phyloP scores from a whole-genome alignment of 2,113 vertebrate species.

The Entelurus aequoreus region DNA sequence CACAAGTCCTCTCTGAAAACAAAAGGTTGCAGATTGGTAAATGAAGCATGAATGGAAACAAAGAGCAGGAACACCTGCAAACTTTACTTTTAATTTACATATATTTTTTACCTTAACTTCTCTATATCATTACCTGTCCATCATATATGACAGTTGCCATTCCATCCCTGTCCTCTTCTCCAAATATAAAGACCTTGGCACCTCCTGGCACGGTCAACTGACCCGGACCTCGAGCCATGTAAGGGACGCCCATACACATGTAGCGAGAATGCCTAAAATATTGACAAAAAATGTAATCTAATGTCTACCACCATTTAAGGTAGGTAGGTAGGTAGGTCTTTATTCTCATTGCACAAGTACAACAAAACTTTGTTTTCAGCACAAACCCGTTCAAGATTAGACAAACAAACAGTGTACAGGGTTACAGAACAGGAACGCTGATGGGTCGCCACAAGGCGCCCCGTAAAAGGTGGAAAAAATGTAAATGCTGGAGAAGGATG shows the following conservation, averaged over 20 bases:
- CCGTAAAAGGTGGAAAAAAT: too few species aligned
- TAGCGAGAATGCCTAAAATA: slow-evolving; percentile 60
- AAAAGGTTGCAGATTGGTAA: slow-evolving; percentile 9
- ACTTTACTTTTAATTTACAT: neutral
- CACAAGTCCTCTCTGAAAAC: slow-evolving; percentile 75
- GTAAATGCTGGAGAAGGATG: too few species aligned
- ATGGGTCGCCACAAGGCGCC: too few species aligned
- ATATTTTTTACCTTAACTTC: neutral
- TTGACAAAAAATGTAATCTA: neutral
- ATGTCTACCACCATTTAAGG: too few species aligned
- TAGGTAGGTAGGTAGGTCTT: too few species aligned
- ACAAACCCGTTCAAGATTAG: too few species aligned
- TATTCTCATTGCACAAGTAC: too few species aligned
- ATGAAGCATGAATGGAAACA: neutral
- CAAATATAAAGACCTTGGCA: slow-evolving; percentile 71
- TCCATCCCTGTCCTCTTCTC: slow-evolving; percentile 52
- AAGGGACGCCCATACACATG: too few species aligned
- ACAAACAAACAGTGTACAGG: too few species aligned
- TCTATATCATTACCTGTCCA: slow-evolving; percentile 64
- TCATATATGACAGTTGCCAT: slow-evolving; percentile 65
- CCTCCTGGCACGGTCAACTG: slow-evolving; percentile 54
- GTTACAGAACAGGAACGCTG: too few species aligned
- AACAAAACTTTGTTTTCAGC: too few species aligned
- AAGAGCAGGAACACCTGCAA: too few species aligned
- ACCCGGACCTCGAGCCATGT: slow-evolving; percentile 25